Base-by-base conservation (phyloP, 2,113 vertebrate genomes). In the Climacteris rufus region DNA sequence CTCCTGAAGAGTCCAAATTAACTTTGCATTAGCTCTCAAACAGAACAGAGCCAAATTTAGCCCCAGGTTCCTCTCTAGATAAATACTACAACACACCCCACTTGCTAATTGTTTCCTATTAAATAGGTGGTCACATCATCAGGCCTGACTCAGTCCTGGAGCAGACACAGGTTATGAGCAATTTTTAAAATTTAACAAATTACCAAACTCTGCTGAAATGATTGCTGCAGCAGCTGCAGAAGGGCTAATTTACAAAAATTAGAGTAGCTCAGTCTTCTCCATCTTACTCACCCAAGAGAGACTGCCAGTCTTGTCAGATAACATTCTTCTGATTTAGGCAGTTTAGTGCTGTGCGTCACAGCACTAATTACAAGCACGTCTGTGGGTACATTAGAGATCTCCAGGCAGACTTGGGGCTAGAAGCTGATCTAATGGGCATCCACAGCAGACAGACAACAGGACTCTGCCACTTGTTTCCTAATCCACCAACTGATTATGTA, bases 1-100 rank as follows among this genome's bases (percentile, higher is more conserved):
- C 96, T 99, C 99, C 99, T 99, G 44, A 71, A 94, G 83, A 83
- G 59, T 21, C 53, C 77, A 74, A 77, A 83, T 91, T 53, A 69
- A 83, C 39, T 86, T 70, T 39, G 64, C 3, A 7, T 95, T 93
- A 95, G 68, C 20, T 77, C 64, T 65, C 61, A 74, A 81, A 59
- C 2, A 83, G 15, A 86, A 85, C 33, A 81, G 60, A 91, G 39
- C 24, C 22, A 65, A 40, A 42, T 53, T 75, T 64, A 89, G 35
- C 50, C 59, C 31, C 59, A 64, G 20, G 47, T 77, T 91, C 90
- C 30, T 84, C 39, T 61, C 68, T 33, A 53, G 23, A 66, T 20
- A 63, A 83, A 85, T 39, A 45, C 27, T 57, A 47, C 31, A 60
- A 35, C 45, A 49, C 20, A 61, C 17, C 18, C 30, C 42, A 27